Evolutionary conservation across 2,113 vertebrate genomes (phyloP).

Genomic region (Albula goreensis): DNA sequence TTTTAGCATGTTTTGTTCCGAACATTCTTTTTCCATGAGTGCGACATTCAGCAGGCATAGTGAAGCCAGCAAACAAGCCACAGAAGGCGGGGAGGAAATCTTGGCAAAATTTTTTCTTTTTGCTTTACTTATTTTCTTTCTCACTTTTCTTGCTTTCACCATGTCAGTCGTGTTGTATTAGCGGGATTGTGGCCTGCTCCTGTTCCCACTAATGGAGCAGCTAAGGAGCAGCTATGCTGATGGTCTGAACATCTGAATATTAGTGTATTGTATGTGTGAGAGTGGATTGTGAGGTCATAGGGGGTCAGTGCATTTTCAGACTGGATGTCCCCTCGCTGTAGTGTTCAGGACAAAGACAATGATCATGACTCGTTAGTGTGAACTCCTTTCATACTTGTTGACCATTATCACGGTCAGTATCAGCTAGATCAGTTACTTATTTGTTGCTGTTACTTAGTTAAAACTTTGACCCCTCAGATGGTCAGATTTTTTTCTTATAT

Average conservation of each 20-base stretch:
- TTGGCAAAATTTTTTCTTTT: conserved; percentile 50
- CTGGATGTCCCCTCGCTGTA: background rate
- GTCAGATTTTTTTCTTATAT: too few relatives aligned
- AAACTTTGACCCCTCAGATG: too few relatives aligned
- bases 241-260: too few relatives aligned
- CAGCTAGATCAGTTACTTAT: too few relatives aligned
- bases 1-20: conserved; percentile 60
- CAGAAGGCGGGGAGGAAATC: conserved; percentile 55
- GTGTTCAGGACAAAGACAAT: background rate
- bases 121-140: background rate
- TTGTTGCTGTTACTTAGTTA: too few relatives aligned
- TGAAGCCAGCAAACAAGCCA: conserved; percentile 67
- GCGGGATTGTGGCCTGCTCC: background rate
- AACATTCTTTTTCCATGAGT: conserved; percentile 68
- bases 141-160: background rate
- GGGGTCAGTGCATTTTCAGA: background rate
- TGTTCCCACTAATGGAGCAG: background rate
- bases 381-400: too few relatives aligned
- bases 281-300: background rate
- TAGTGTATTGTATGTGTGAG: too few relatives aligned
- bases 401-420: too few relatives aligned
- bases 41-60: conserved; percentile 62
- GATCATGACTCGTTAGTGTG: too few relatives aligned
- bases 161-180: background rate
- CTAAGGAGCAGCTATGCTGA: background rate